These are phyloP conservation scores for Drosophila kurseongensis DNA, from an alignment of 1,140 invertebrate genomes.

Conservation along the genomic window DNA sequence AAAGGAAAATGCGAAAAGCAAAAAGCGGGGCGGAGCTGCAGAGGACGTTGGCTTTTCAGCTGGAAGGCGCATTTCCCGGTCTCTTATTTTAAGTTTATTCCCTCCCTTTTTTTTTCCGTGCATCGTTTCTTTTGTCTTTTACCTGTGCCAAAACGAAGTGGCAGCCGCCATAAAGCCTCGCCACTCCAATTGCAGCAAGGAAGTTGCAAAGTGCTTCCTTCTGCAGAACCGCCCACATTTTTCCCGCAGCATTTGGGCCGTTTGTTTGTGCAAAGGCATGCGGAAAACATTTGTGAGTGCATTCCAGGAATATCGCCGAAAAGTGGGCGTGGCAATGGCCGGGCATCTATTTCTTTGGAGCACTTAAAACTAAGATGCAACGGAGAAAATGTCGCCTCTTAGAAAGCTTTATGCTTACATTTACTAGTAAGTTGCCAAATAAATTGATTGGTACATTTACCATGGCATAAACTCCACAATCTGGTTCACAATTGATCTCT, in stretches of 20 bases:
- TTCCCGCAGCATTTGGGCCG: neutral
- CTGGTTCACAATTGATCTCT: too few relatives aligned
- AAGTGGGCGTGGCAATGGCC: conserved; percentile 8
- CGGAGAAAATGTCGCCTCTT: neutral
- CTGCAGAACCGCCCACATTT: conserved; percentile 13
- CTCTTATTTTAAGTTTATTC: too few relatives aligned
- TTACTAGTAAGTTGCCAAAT: neutral
- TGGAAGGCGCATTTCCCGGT: conserved; percentile 2
- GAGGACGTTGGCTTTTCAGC: conserved; percentile 28
- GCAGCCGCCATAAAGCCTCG: conserved; percentile 38
- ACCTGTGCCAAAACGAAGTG: conserved; percentile 45
- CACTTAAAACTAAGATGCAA: conserved; percentile 13
- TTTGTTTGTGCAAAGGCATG: conserved; percentile 6
- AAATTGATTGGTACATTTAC: too few relatives aligned
- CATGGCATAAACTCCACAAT: too few relatives aligned
- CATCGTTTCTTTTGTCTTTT: conserved; percentile 45
- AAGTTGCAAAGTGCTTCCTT: conserved; percentile 51
- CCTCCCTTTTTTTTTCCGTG: neutral
- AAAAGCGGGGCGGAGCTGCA: conserved; percentile 1
- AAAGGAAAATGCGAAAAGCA: conserved; percentile 15
- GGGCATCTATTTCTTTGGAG: neutral
- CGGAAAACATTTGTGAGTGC: conserved; percentile 31
- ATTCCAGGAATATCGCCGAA: conserved; percentile 2
- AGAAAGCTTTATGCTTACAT: neutral
- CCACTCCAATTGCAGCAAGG: conserved; percentile 50